Evolutionary conservation across 2,888 invertebrate genomes (phyloP), one percentile per base, ranked within the genome.

Genomic region (Xylota sylvarum): DNA sequence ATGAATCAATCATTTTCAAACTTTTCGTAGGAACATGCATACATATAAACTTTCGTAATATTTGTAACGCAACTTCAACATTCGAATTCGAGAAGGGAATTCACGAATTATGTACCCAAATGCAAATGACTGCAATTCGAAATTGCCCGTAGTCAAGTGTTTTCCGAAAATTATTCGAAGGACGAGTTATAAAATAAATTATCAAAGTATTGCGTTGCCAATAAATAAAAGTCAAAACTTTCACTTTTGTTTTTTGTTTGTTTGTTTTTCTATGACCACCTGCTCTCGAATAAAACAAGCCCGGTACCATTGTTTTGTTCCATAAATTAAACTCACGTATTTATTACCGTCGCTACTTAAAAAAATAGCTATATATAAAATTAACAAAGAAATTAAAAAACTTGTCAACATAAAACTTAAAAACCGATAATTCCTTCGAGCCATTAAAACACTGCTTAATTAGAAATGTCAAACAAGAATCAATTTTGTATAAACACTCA

Each of bases 401-500:
- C 40, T 62, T 73, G 62, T 64, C 62, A 74, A 58, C 65, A 67
- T 76, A 67, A 56, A 58, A 67, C 30, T 76, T 76, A 58, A 76
- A 67, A 58, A 76, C 37, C 67, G 40, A 76, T 73, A 43, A 73
- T 30, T 60, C 67, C 43, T 64, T 35, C 52, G 52, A 43, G n/a
- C 48, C 27, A 69, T 76, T 64, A 55, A 78, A n/a, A 58, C 48
- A 67, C 65, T 55, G 46, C 72, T 73, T 78, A 83, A 83, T 83
- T 83, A 62, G 60, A 83, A 83, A 83, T 83, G 83, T 78, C 83
- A 83, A 67, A 83, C 27, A 52, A 78, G 78, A 78, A 83, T 78
- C 60, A 35, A 77, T 60, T 69, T 7, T 69, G 32, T 70, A 52
- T 70, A 70, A 70, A 62, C 60, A 78, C 69, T 62, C 62, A 78